Percentiles rank a stretch among this genome's conserved stretches.
Conservation (phyloP, 2,888 invertebrate species). For the Meteorus cinctellus region DNA sequence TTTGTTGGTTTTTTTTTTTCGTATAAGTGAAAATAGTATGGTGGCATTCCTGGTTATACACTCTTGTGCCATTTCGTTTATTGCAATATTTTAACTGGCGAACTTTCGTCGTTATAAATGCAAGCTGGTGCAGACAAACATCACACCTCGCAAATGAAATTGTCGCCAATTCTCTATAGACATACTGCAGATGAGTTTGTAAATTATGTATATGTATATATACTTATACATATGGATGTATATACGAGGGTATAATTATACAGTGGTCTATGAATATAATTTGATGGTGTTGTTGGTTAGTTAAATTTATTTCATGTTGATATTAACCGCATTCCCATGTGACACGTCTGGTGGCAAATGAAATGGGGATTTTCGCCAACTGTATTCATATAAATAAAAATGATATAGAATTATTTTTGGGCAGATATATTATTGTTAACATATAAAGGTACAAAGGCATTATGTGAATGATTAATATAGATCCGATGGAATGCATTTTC, state of each 20-base stretch:
- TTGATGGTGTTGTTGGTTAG: constrained; percentile 13
- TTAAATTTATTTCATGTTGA: neutral
- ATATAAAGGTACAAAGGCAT: neutral
- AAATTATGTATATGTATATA: neutral
- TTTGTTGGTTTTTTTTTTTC: neutral
- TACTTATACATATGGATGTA: neutral
- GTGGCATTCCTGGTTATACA: neutral
- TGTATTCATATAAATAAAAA: neutral
- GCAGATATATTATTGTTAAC: neutral
- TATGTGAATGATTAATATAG: neutral
- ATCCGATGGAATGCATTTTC: no score
- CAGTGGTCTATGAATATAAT: constrained; percentile 13
- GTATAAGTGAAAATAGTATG: neutral
- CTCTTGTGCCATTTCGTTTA: neutral
- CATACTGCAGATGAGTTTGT: neutral
- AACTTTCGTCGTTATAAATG: constrained; percentile 5
- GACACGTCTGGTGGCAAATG: constrained; percentile 4
- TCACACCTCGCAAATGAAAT: constrained; percentile 6
- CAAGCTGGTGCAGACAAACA: neutral
- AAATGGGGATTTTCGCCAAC: neutral
- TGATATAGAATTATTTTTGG: neutral
- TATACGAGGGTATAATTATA: neutral
- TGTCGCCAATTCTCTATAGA: constrained; percentile 8
- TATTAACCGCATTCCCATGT: constrained; percentile 13
- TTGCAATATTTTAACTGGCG: neutral